Evolutionary conservation across 2,888 invertebrate genomes (phyloP).

Genomic region (Salticus scenicus): DNA sequence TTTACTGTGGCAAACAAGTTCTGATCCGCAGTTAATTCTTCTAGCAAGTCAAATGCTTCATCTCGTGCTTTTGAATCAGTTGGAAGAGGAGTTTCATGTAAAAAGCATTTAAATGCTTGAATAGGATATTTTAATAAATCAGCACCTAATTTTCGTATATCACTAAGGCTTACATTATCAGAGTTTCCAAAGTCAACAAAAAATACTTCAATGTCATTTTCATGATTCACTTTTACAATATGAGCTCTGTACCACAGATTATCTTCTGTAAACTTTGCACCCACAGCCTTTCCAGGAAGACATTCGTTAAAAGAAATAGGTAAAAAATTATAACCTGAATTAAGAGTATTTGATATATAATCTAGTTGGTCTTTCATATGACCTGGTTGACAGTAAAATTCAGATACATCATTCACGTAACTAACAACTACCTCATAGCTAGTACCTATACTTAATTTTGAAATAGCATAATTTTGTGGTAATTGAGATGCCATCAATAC

Average conservation of each 20-base stretch:
- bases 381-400: conserved; percentile 58
- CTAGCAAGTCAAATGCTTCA: conserved; percentile 40
- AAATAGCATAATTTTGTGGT: background rate
- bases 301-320: conserved; percentile 30
- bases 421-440: conserved; percentile 38
- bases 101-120: conserved; percentile 73
- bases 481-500: background rate
- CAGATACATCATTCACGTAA: conserved; percentile 35
- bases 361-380: conserved; percentile 31
- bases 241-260: conserved; percentile 74
- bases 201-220: conserved; percentile 72
- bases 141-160: conserved; percentile 72
- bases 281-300: conserved; percentile 35
- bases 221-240: conserved; percentile 49
- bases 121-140: conserved; percentile 72
- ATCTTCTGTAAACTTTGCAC: conserved; percentile 73
- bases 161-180: conserved; percentile 71
- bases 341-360: conserved; percentile 21
- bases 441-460: conserved; percentile 10
- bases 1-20: conserved; percentile 20
- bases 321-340: conserved; percentile 8
- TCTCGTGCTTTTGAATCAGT: conserved; percentile 20
- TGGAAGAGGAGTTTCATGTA: conserved; percentile 21
- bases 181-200: conserved; percentile 76
- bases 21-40: conserved; percentile 42